Conservation (phyloP, 2,797 vertebrate species). For the Notolabrus celidotus region DNA sequence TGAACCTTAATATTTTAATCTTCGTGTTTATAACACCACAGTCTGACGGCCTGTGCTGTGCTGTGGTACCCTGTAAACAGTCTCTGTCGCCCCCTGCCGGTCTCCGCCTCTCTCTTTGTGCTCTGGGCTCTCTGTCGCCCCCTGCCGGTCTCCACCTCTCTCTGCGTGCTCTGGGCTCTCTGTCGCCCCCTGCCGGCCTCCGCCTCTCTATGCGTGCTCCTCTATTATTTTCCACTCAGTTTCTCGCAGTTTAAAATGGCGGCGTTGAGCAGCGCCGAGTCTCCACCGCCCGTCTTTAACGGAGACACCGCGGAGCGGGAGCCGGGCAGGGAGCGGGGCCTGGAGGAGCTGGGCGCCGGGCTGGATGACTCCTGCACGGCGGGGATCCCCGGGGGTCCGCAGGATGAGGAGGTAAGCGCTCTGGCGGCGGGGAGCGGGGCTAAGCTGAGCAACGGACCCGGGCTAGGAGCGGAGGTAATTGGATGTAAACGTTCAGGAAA, state of each 20-base stretch:
- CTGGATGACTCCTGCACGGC: conserved; percentile 77
- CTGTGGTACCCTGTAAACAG: too few species aligned
- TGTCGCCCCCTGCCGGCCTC: conserved; percentile 84
- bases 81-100: background rate
- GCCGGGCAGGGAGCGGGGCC: conserved; percentile 79
- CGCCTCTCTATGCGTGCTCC: conserved; percentile 61
- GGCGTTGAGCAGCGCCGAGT: conserved; percentile 91
- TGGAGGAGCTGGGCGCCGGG: conserved; percentile 78
- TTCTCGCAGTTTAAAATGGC: conserved; percentile 90
- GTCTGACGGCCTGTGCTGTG: too few species aligned
- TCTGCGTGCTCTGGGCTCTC: conserved; percentile 41
- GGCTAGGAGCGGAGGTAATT: conserved; percentile 72
- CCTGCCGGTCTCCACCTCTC: background rate
- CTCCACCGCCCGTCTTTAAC: conserved; percentile 89
- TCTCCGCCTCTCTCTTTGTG: conserved; percentile 7
- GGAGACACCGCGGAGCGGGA: conserved; percentile 86
- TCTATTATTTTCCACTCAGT: conserved; percentile 83
- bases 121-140: background rate
- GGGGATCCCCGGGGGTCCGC: conserved; percentile 81
- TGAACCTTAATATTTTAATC: too few species aligned
- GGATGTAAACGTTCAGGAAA: conserved; percentile 81
- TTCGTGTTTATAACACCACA: too few species aligned
- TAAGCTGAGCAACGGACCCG: conserved; percentile 60
- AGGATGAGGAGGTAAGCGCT: conserved; percentile 87
- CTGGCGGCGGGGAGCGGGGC: conserved; percentile 34